Base-by-base conservation (phyloP, 2,888 invertebrate genomes). In the Pseudococcus viburni region DNA sequence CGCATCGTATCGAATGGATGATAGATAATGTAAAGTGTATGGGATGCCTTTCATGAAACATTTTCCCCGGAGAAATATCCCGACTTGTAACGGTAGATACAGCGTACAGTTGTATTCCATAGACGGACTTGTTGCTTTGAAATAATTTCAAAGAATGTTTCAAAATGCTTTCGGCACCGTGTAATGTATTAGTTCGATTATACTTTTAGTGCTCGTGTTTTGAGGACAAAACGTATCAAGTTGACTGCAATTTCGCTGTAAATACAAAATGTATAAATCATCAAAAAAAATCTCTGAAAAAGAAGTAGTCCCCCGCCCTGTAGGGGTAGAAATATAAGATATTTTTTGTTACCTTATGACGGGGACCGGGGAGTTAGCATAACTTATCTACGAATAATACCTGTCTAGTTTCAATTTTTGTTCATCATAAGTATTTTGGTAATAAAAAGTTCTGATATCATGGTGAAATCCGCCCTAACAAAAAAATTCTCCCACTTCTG, bases 91-190 rank as follows among this genome's bases (percentile, higher is more conserved):
- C 22, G 19, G 55, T 55, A 55, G 15, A 7, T n/a, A 59, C 3
- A 59, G 8, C 64, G 12, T 12, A 64, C 64, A 22, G 64, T 64
- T 64, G 77, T 77, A 77, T 77, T 77, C 33, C 39, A 42, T 77
- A 39, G 77, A 77, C 77, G 17, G 17, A 77, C 77, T 77, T 77
- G 77, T 77, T 77, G 77, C 77, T 77, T 77, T 77, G 77, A 77
- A 77, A 77, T 77, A 42, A 77, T 77, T 77, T 77, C 39, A 64
- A 64, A 64, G 64, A 64, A 64, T 64, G 64, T 64, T 64, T 64
- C 8, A 19, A 64, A 64, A 64, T 64, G 64, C 64, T 64, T 64
- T 64, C 64, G 64, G 22, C 64, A 64, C 64, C 64, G 22, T 64
- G 64, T 22, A 64, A 64, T 22, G 64, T 64, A 64, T 64, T 64